Conservation (phyloP, 2,797 vertebrate genomes). For the Sebastes oblongus region DNA sequence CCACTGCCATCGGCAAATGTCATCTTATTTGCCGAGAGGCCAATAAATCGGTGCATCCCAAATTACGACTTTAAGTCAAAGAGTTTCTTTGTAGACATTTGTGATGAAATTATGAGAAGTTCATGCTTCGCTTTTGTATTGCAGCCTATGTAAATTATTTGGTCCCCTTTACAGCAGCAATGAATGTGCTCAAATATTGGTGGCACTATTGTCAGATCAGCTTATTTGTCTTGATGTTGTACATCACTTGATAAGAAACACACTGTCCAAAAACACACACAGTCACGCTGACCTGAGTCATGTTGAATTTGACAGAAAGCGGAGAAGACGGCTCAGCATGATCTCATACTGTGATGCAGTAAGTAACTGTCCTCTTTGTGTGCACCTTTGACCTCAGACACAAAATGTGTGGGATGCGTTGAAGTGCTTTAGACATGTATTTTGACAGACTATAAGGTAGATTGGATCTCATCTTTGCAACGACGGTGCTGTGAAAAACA, state of each 20-base stretch:
- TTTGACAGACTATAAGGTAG: constrained; percentile 4
- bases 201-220: neutral
- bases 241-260: constrained; percentile 11
- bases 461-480: neutral
- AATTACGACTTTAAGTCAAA: neutral
- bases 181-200: neutral
- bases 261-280: constrained; percentile 5
- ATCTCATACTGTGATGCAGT: constrained; percentile 43
- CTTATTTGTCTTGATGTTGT: neutral
- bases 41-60: too few species aligned
- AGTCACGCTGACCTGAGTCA: neutral
- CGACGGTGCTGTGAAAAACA: neutral
- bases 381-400: constrained; percentile 7
- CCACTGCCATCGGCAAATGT: too few species aligned
- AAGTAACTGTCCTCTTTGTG: constrained; percentile 13
- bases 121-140: neutral
- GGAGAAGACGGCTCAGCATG: constrained; percentile 35
- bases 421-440: neutral
- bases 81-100: neutral
- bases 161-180: neutral
- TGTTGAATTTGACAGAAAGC: constrained; percentile 39
- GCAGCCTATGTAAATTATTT: neutral
- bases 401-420: neutral
- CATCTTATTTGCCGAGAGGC: too few species aligned
- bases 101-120: neutral